Base-by-base conservation (phyloP, 2,113 vertebrate species). In the Elanus axillaris region DNA sequence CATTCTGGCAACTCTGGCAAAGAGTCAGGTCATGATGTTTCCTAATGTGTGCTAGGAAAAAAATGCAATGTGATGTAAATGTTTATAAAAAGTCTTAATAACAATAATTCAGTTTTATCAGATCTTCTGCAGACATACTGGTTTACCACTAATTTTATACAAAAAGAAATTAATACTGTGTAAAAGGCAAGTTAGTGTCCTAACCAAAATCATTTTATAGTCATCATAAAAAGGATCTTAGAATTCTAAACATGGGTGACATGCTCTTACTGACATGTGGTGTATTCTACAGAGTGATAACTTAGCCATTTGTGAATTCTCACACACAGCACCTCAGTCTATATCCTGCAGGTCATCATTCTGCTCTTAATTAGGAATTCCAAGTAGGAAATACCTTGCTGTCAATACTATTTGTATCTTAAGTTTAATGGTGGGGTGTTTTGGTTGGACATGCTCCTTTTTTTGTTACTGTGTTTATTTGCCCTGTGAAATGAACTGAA, bases 131-230 rank as follows among this genome's bases (percentile, higher is more conserved):
- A 84, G 67, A 91, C 14, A 86, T 79, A 64, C 21, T 81, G 95
- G 40, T 52, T 90, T 59, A 76, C 18, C 62, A 6, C 27, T 97
- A 87, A 72, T 94, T 96, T 93, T 87, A 82, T 67, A 74, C 8
- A 90, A 92, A 93, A 83, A 80, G 0, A 89, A 96, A 77, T 94
- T 90, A 96, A 97, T 80, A 82, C 71, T 95, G 42, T 40, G 77
- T 86, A 45, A 97, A 97, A 90, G 16, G 29, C 75, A 94, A 91
- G 58, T 47, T 86, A 92, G 25, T 66, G 68, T 95, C 72, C 48
- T 87, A 96, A 91, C 32, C 34, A 93, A 88, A 91, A 87, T 94
- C 2, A 88, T 89, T 96, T 83, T 36, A 67, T 50, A 92, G 52
- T 83, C 47, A 55, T 79, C 42, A 34, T 88, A 80, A 92, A 95